Percentiles rank a stretch among this genome's conserved stretches.
Evolutionary conservation across 2,797 vertebrate species (phyloP).

Genomic region (Myotis pilosus): DNA sequence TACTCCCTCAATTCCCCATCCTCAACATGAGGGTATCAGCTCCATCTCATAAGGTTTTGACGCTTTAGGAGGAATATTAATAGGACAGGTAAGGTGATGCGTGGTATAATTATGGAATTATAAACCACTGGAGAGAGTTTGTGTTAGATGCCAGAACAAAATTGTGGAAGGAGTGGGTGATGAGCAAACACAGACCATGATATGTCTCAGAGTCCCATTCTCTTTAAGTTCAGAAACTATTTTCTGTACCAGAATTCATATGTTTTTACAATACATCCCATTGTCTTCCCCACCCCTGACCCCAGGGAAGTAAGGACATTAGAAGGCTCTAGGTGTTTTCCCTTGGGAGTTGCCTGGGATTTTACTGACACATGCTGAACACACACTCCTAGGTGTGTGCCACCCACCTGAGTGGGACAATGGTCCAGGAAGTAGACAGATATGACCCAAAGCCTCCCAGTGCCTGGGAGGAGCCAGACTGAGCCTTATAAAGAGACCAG

Average conservation of each 20-base stretch:
- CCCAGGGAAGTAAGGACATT: not conserved
- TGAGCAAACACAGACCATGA: rapidly evolving
- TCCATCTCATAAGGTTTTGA: not conserved
- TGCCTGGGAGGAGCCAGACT: no score
- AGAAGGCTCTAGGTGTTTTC: not conserved
- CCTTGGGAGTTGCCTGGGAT: not conserved
- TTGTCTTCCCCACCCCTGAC: not conserved
- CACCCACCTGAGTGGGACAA: not conserved
- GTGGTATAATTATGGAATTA: not conserved
- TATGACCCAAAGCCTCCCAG: not conserved
- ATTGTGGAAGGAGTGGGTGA: not conserved
- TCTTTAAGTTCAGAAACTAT: not conserved
- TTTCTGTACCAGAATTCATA: not conserved
- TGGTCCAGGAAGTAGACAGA: not conserved
- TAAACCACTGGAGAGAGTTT: no score
- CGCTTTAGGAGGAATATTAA: not conserved
- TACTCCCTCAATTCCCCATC: not conserved
- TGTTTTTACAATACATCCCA: not conserved
- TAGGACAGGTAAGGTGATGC: not conserved
- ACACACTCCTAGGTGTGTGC: not conserved
- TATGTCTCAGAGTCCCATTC: not conserved
- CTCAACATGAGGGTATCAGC: not conserved
- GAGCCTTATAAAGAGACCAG: not conserved
- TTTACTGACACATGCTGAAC: not conserved
- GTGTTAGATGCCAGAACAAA: not conserved